Conservation (phyloP, 2,113 vertebrate species). For the Dissostichus mawsoni region DNA sequence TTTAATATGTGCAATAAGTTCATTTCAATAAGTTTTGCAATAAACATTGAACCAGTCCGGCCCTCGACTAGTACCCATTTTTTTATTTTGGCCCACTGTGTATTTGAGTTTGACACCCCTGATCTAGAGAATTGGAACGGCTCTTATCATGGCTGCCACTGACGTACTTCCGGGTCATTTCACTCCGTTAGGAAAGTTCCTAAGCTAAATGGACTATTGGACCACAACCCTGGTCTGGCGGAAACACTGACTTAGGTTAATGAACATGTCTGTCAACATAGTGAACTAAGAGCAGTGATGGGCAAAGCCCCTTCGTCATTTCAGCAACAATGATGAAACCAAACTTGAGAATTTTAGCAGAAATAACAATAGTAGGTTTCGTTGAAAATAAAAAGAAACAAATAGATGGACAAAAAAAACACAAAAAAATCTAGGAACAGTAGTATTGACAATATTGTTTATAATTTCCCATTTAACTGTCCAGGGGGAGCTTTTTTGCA, state of each 20-base stretch:
- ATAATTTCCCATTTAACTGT: constrained; percentile 21
- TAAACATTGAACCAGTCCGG: too few species aligned
- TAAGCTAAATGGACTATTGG: too few species aligned
- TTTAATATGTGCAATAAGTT: too few species aligned
- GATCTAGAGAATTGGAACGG: too few species aligned
- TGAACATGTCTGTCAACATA: background rate
- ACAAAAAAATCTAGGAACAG: background rate
- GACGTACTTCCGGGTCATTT: too few species aligned
- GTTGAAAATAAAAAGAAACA: constrained; percentile 11
- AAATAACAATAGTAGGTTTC: constrained; percentile 29
- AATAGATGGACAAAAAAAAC: background rate
- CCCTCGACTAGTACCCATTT: too few species aligned
- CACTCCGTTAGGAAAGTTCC: too few species aligned
- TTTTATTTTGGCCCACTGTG: too few species aligned
- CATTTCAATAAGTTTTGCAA: too few species aligned
- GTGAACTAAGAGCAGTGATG: background rate
- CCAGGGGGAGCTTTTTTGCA: constrained; percentile 43
- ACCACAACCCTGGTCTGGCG: too few species aligned
- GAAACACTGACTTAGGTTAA: background rate
- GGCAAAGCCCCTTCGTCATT: constrained; percentile 6
- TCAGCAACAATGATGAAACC: constrained; percentile 4
- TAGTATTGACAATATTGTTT: background rate
- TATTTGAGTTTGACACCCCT: too few species aligned
- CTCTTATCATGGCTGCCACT: too few species aligned
- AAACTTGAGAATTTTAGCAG: background rate